Evolutionary conservation across 2,888 invertebrate genomes (phyloP), one percentile per base, ranked within the genome.

Genomic region (Shargacucullia verbasci): DNA sequence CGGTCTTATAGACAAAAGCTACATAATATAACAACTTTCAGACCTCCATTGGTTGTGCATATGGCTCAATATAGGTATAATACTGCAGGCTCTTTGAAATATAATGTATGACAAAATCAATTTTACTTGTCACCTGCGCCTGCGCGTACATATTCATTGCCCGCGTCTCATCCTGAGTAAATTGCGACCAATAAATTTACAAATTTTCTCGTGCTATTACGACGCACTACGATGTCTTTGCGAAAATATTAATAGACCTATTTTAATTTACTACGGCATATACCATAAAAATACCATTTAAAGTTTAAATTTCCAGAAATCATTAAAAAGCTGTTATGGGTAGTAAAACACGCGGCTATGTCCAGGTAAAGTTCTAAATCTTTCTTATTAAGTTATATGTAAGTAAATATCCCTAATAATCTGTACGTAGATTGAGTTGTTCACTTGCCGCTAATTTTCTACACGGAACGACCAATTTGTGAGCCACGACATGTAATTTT

Each of bases 341-440:
- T 82, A 82, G 74, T 88, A 85, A 89, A 87, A 74, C 61, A 63
- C 68, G 55, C 67, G 70, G 48, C 71, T 64, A 55, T 67, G 57
- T 73, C 66, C 67, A 79, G 76, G 70, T 56, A 64, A 79, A 82
- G 82, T 78, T 82, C 80, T 82, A 86, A 86, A 82, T 83, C 73
- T 78, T 67, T 77, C 79, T 81, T 83, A 86, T 85, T 85, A 85
- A 86, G 84, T 80, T 83, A 85, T 84, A 80, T 81, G 73, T 80
- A 82, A 80, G 80, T 81, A 85, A 85, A 85, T 83, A 80, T 69
- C 77, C 67, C 54, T 79, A 78, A 81, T 81, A 77, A 81, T 77
- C 70, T 69, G 62, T 71, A 54, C 67, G 70, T 65, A 78, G 73
- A 83, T 78, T 82, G 79, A 81, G 76, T 79, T 65, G 55, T 77